Evolutionary conservation across 2,888 invertebrate genomes (phyloP).

Genomic region (Polydrusus tereticollis): DNA sequence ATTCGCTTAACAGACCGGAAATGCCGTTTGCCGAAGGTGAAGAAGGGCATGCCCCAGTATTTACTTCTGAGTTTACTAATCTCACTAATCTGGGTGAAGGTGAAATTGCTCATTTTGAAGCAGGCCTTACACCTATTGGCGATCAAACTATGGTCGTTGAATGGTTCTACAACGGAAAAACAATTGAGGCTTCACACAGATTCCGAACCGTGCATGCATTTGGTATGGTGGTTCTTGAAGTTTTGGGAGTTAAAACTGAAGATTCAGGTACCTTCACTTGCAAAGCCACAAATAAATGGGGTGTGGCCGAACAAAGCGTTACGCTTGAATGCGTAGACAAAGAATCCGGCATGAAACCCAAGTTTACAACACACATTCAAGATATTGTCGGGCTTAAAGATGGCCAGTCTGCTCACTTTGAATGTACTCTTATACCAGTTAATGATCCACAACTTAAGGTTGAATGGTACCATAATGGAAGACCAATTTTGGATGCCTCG

Average conservation of each 20-base stretch:
- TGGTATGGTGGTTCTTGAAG: slow-evolving; percentile 97
- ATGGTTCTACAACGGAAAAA: slow-evolving; percentile 95
- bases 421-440: slow-evolving; percentile 93
- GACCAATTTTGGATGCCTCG: slow-evolving; percentile 88
- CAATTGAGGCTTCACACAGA: slow-evolving; percentile 89
- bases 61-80: slow-evolving; percentile 89
- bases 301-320: slow-evolving; percentile 87
- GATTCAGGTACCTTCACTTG: slow-evolving; percentile 93
- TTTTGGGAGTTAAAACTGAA: slow-evolving; percentile 92
- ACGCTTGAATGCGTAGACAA: slow-evolving; percentile 87
- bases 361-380: slow-evolving; percentile 89
- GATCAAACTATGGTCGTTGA: slow-evolving; percentile 95
- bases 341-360: slow-evolving; percentile 87
- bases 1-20: slow-evolving; percentile 82
- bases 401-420: slow-evolving; percentile 94
- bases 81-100: slow-evolving; percentile 90
- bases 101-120: slow-evolving; percentile 98
- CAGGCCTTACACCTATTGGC: slow-evolving; percentile 92
- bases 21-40: slow-evolving; percentile 78
- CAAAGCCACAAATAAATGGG: slow-evolving; percentile 90
- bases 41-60: slow-evolving; percentile 87
- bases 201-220: slow-evolving; percentile 96
- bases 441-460: slow-evolving; percentile 94
- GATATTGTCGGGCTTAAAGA: slow-evolving; percentile 88
- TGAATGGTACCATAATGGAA: slow-evolving; percentile 97